phyloP scores from a whole-genome alignment of 2,797 vertebrate species.

The Pseudocheirus occidentalis region DNA sequence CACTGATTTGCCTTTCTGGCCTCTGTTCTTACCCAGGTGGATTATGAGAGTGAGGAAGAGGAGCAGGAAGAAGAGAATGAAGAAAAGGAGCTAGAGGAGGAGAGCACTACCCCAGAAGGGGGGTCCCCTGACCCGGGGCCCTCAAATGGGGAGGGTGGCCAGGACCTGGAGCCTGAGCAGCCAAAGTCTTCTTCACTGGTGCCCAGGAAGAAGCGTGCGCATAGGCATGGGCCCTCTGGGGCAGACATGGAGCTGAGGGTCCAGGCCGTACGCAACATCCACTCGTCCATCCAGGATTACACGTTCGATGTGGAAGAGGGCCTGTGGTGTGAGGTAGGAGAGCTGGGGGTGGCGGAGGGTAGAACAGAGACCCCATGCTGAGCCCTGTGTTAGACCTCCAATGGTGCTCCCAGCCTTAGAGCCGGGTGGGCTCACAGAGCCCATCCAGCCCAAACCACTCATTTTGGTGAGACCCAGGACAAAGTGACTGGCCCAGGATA shows the following conservation, averaged over 20 bases:
- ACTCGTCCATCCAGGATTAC: constrained; percentile 88
- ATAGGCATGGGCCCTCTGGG: not conserved
- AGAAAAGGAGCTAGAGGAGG: constrained; percentile 74
- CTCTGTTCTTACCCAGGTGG: constrained; percentile 86
- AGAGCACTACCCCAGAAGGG: constrained; percentile 70
- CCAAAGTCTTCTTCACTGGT: not conserved
- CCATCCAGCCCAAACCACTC: too few species aligned
- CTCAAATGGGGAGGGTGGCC: constrained; percentile 55
- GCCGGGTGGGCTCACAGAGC: not conserved
- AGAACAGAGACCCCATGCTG: not conserved
- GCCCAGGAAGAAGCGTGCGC: constrained; percentile 29
- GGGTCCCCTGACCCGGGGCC: not conserved
- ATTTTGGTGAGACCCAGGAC: too few species aligned
- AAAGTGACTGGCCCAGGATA: too few species aligned
- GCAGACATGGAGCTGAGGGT: constrained; percentile 80
- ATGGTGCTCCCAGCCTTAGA: not conserved
- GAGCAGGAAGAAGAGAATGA: constrained; percentile 72
- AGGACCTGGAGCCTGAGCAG: constrained; percentile 55
- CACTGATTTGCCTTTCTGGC: accelerated
- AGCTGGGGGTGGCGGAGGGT: accelerated
- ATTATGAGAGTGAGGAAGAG: constrained; percentile 95
- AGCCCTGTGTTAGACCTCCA: not conserved
- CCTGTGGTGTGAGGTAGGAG: constrained; percentile 94
- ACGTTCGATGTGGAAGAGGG: constrained; percentile 86
- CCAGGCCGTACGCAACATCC: constrained; percentile 85